phyloP scores from a whole-genome alignment of 2,888 invertebrate genomes.

The Eupithecia insigniata region DNA sequence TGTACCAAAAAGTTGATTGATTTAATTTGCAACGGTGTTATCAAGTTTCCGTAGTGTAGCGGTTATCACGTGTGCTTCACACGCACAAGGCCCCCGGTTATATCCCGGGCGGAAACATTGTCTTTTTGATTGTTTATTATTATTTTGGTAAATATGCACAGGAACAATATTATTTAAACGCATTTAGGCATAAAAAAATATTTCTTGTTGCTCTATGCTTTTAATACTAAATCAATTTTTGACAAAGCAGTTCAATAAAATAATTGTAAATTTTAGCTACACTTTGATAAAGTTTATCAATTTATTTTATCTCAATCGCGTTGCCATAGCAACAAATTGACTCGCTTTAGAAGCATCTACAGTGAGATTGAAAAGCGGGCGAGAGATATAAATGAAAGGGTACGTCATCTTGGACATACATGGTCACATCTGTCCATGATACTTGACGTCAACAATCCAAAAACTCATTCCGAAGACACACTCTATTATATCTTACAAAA shows the following conservation, averaged over 20 bases:
- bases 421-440: background rate
- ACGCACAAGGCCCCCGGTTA: conserved; percentile 90
- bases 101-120: conserved; percentile 87
- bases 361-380: background rate
- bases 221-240: background rate
- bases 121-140: background rate
- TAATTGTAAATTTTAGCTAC: background rate
- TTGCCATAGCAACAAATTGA: conserved; percentile 3
- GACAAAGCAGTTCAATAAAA: background rate
- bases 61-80: conserved; percentile 92
- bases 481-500: background rate
- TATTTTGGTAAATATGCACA: background rate
- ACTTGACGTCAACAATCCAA: background rate
- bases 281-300: background rate
- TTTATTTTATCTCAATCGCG: background rate
- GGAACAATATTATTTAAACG: background rate
- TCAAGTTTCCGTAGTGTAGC: conserved; percentile 88
- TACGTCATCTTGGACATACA: background rate
- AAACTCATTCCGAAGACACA: background rate
- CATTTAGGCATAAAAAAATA: background rate
- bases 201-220: background rate
- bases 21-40: background rate
- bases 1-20: background rate
- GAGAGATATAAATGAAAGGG: conserved; percentile 7
- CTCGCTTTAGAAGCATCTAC: background rate